phyloP scores from a whole-genome alignment of 2,888 invertebrate genomes.

The Serripes groenlandicus region DNA sequence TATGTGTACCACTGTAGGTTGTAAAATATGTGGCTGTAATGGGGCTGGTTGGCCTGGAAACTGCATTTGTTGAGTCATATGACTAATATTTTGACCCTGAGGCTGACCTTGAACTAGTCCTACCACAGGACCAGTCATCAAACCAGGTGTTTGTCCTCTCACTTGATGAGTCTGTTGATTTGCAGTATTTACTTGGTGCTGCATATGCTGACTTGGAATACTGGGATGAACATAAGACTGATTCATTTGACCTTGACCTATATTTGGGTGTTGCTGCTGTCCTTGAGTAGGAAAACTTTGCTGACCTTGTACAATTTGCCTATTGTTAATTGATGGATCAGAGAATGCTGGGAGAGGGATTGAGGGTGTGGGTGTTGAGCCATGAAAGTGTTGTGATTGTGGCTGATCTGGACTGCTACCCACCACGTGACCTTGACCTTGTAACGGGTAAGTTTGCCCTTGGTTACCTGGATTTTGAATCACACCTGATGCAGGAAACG shows the following conservation, averaged over 20 bases:
- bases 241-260: constrained; percentile 6
- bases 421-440: not conserved
- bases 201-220: not conserved
- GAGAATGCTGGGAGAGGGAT: constrained; percentile 37
- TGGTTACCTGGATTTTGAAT: not conserved
- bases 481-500: not conserved
- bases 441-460: constrained; percentile 16
- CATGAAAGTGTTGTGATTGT: not conserved
- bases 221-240: not conserved
- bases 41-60: constrained; percentile 27
- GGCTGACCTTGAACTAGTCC: constrained; percentile 34
- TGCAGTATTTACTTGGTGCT: not conserved
- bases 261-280: constrained; percentile 42
- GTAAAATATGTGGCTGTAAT: constrained; percentile 56
- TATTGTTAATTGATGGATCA: constrained; percentile 43
- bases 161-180: not conserved
- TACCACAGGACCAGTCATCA: not conserved
- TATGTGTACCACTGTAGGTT: constrained; percentile 20
- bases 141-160: not conserved
- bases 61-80: not conserved
- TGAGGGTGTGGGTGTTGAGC: not conserved
- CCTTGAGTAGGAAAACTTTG: constrained; percentile 39
- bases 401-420: constrained; percentile 34
- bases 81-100: constrained; percentile 33
- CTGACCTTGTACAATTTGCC: constrained; percentile 37